A percentile compares a stretch with the other conserved stretches of the same genome.
Evolutionary conservation across 2,113 vertebrate genomes (phyloP).

Genomic region (Pterophyllum scalare): DNA sequence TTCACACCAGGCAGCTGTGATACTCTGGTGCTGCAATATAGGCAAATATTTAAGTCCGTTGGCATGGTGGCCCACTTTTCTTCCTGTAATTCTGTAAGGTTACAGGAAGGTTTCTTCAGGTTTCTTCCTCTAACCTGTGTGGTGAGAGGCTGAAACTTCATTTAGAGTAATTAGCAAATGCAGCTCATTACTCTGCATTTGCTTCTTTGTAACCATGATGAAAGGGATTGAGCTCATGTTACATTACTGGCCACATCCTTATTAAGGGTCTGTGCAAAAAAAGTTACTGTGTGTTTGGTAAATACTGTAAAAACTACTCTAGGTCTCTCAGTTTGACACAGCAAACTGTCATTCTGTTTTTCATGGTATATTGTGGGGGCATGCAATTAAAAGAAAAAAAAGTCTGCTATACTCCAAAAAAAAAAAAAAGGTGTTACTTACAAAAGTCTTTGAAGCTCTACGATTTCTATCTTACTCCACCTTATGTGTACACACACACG

Average conservation of each 20-base stretch:
- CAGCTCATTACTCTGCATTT: constrained; percentile 8
- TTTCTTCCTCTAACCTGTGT: not conserved
- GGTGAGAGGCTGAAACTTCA: not conserved
- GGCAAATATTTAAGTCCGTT: constrained; percentile 58
- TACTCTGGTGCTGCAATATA: constrained; percentile 41
- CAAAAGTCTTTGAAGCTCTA: constrained; percentile 50
- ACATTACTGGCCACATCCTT: constrained; percentile 8
- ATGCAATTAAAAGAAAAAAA: not conserved
- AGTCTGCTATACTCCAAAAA: not conserved
- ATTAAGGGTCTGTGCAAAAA: constrained; percentile 14
- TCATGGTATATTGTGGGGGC: not conserved
- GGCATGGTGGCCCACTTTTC: constrained; percentile 65
- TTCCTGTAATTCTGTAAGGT: constrained; percentile 27
- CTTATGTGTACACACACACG: too few relatives aligned
- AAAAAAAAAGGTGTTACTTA: not conserved
- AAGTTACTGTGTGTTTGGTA: constrained; percentile 7
- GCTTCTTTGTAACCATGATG: constrained; percentile 26
- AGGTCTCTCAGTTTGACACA: constrained; percentile 18
- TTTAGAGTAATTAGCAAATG: constrained; percentile 14
- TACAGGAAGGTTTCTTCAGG: not conserved
- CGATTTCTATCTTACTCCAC: not conserved
- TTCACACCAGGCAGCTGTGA: constrained; percentile 64
- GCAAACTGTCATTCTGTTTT: not conserved
- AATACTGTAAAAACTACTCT: constrained; percentile 3
- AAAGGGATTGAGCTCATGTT: constrained; percentile 24